These are phyloP conservation scores for Protobothrops mucrosquamatus DNA, from an alignment of 2,113 vertebrate species.

Conservation along the genomic window DNA sequence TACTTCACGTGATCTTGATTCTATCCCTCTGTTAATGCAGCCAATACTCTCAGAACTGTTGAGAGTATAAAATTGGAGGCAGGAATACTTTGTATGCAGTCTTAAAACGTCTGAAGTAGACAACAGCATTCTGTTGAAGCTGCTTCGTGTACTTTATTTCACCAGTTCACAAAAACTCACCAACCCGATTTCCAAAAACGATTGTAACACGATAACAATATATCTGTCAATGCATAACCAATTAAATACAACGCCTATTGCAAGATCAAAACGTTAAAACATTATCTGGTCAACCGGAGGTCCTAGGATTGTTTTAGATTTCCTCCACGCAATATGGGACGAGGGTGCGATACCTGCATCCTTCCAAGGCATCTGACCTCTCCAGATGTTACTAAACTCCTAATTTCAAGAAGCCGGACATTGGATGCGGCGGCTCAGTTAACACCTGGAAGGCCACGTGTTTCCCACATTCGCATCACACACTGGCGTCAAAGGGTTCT, in stretches of 20 bases:
- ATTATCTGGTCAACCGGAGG: not conserved
- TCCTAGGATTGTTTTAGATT: not conserved
- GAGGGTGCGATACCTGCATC: not conserved
- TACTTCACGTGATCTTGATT: no score
- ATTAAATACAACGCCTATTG: not conserved
- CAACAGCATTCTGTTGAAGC: not conserved
- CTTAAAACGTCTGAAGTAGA: not conserved
- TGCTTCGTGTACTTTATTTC: not conserved
- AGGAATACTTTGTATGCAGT: not conserved
- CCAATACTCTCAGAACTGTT: not conserved
- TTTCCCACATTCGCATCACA: not conserved
- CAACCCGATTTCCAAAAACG: not conserved
- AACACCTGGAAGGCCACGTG: not conserved
- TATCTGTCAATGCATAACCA: not conserved
- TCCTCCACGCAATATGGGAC: not conserved
- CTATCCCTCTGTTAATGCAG: no score
- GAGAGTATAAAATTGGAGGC: not conserved
- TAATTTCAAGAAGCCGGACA: not conserved
- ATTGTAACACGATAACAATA: not conserved
- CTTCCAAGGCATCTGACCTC: not conserved
- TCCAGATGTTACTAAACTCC: not conserved
- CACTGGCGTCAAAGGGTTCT: no score
- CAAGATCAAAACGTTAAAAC: not conserved
- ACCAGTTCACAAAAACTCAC: not conserved
- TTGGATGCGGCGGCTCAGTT: not conserved